Evolutionary conservation across 2,113 vertebrate species (phyloP).

Genomic region (Gymnocephalus cernua): DNA sequence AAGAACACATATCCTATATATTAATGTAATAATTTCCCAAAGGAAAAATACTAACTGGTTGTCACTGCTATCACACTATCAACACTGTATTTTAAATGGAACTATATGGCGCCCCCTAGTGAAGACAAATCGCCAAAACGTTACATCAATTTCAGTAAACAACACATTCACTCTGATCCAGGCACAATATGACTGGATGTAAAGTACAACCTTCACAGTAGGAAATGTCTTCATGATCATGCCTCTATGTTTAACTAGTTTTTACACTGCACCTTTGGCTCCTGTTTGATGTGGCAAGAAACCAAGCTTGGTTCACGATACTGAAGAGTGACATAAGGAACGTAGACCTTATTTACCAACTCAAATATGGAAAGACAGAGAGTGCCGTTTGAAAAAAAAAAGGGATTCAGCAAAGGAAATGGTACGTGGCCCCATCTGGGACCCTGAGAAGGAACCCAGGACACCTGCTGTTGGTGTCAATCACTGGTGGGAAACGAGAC

Average conservation of each 20-base stretch:
- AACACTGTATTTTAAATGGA: not conserved
- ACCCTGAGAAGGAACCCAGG: conserved; percentile 39
- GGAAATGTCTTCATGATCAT: not conserved
- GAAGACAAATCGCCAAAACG: not conserved
- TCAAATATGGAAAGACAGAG: not conserved
- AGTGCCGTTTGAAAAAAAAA: not conserved
- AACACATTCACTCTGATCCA: not conserved
- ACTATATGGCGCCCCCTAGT: conserved; percentile 39
- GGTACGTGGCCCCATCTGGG: conserved; percentile 4
- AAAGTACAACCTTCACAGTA: not conserved
- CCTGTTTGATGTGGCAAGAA: not conserved
- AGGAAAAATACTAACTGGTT: not conserved
- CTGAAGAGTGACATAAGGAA: not conserved
- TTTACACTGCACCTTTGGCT: not conserved
- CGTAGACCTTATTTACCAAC: too few species aligned
- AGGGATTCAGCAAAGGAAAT: conserved; percentile 18
- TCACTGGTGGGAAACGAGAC: conserved; percentile 70
- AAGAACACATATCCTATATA: not conserved
- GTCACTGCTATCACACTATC: not conserved
- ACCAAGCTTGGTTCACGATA: not conserved
- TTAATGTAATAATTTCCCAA: not conserved
- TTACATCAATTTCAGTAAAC: not conserved
- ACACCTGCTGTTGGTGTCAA: conserved; percentile 80
- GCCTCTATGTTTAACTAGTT: not conserved
- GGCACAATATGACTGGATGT: not conserved